Evolutionary conservation across 2,888 invertebrate species (phyloP).

Genomic region (Tachina lurida): DNA sequence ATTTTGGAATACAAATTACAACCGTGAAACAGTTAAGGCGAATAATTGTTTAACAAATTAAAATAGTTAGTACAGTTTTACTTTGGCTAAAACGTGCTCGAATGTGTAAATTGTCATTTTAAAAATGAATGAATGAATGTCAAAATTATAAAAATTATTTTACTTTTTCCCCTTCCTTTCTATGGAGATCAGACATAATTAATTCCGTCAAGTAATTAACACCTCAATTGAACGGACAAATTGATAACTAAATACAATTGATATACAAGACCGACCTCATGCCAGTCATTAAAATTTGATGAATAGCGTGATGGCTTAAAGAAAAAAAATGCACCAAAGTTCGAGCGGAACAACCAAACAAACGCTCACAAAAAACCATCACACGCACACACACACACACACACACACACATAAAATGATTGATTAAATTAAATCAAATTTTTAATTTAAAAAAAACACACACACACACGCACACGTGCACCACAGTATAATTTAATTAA

Average conservation of each 20-base stretch:
- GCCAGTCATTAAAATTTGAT: slow-evolving; percentile 32
- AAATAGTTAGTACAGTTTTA: neutral
- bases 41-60: slow-evolving; percentile 12
- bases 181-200: slow-evolving; percentile 30
- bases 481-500: slow-evolving; percentile 17
- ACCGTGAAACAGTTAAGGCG: neutral
- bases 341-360: neutral
- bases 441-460: slow-evolving; percentile 26
- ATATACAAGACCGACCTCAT: slow-evolving; percentile 56
- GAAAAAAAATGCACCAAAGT: slow-evolving; percentile 12
- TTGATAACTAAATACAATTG: neutral
- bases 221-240: slow-evolving; percentile 46
- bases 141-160: too few relatives aligned
- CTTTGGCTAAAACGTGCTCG: neutral
- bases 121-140: neutral
- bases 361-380: neutral
- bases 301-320: slow-evolving; percentile 20
- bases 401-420: neutral
- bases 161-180: neutral
- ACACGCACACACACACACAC: neutral
- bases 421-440: slow-evolving; percentile 22
- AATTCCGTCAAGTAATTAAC: slow-evolving; percentile 53
- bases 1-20: slow-evolving; percentile 23
- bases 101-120: neutral
- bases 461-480: neutral